phyloP scores from a whole-genome alignment of 2,888 invertebrate species.

The Calameuta pallipes region DNA sequence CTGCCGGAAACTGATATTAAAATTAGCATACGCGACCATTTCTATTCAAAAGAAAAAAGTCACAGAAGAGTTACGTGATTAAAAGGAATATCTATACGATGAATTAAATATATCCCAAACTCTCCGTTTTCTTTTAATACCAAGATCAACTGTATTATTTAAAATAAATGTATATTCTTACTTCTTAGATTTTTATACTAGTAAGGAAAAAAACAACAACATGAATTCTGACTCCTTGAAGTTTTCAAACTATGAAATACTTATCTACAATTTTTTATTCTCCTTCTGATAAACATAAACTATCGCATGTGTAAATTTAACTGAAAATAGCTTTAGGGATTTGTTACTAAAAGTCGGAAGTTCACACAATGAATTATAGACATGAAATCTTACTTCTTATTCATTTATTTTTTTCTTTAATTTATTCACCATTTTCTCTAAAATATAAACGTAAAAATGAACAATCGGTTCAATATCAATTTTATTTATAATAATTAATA shows the following conservation, averaged over 20 bases:
- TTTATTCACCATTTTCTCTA: slow-evolving; percentile 14
- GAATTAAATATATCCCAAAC: no score
- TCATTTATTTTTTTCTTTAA: slow-evolving; percentile 2
- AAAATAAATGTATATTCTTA: slow-evolving; percentile 18
- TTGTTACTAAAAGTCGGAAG: neutral
- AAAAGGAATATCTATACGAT: no score
- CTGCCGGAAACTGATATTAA: no score
- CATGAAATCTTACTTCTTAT: neutral
- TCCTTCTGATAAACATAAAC: neutral
- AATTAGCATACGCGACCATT: no score
- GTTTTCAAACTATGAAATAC: no score
- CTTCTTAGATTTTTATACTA: slow-evolving; percentile 10
- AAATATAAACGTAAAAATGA: slow-evolving; percentile 26
- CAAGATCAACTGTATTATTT: slow-evolving; percentile 14
- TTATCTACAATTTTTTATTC: neutral
- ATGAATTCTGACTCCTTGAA: no score
- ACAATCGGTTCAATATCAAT: slow-evolving; percentile 19
- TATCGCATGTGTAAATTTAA: neutral
- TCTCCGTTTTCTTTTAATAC: neutral
- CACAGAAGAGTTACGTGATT: no score
- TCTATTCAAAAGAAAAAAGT: no score
- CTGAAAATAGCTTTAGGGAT: neutral
- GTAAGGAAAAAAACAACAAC: no score
- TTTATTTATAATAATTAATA: slow-evolving; percentile 16
- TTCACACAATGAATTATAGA: neutral